Evolutionary conservation across 2,113 vertebrate species (phyloP).

Genomic region (Gnathonemus echidnorhynchus): DNA sequence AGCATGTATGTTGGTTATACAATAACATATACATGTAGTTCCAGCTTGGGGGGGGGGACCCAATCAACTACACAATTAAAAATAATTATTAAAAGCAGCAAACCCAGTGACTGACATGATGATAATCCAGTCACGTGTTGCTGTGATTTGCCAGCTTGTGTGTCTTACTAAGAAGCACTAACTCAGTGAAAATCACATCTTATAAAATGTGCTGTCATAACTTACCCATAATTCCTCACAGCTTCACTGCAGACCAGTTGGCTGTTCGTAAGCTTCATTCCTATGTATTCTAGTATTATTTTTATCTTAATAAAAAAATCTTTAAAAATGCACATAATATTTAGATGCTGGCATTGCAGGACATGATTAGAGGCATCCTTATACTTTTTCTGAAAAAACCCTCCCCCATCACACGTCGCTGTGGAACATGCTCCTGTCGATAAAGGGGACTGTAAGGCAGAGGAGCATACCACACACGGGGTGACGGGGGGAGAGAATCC

Average conservation of each 20-base stretch:
- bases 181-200: background rate
- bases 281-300: background rate
- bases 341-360: background rate
- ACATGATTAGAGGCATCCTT: background rate
- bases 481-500: background rate
- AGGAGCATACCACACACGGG: background rate
- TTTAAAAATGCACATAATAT: constrained; percentile 1
- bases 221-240: background rate
- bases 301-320: background rate
- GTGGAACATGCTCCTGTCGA: background rate
- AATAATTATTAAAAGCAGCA: background rate
- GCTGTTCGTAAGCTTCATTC: background rate
- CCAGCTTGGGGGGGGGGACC: background rate
- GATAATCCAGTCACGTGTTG: background rate
- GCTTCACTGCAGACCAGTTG: background rate
- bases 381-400: background rate
- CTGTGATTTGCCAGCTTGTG: background rate
- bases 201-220: background rate
- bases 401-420: background rate
- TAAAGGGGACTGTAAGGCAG: background rate
- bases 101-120: background rate
- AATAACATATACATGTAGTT: background rate
- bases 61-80: background rate
- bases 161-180: background rate
- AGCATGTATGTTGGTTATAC: background rate